Base-by-base conservation (phyloP, 2,888 invertebrate species). In the Eupithecia dodoneata region DNA sequence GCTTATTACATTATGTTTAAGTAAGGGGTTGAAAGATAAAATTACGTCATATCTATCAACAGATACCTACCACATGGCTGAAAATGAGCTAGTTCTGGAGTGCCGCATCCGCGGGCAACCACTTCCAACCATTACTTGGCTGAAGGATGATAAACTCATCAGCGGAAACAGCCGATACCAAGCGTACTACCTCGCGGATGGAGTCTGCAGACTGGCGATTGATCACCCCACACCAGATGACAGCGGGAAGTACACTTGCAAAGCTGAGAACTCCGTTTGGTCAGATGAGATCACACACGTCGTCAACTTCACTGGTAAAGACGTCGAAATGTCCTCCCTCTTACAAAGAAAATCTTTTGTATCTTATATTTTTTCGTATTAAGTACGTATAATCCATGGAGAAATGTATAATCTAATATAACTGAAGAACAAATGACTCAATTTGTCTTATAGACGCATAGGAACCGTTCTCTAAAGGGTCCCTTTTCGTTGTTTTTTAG, bases 81-180 rank as follows among this genome's bases (percentile, higher is more conserved):
- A 97, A 85, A 97, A 98, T 88, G 97, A 98, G 88, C 90, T 98
- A 73, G 96, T 97, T 44, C 92, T 98, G 81, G 98, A 98, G 91
- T 98, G 98, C 86, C 96, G 97, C 73, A 96, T 98, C 70, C 96
- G 97, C 77, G 97, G 97, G 42, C 96, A 97, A 83, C 97, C 97
- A 15, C 93, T 96, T 4, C 97, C 98, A 0, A 96, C 94, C 0
- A 96, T 98, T 77, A 96, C 96, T 55, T 98, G 98, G 98, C 90
- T 96, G 81, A 98, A 97, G 88, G 97, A 98, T 83, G 97, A 96
- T 63, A 94, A 93, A 72, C 91, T 95, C 13, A 89, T 98, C 13
- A 85, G 85, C 13, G 87, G 89, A 2, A 95, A 95, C 18, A 96
- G 96, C 3, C 96, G 97, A 80, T 97, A 96, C 88, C 94, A 96